Base-by-base conservation (phyloP, 2,797 vertebrate species). In the Sphenopsis melanotis region DNA sequence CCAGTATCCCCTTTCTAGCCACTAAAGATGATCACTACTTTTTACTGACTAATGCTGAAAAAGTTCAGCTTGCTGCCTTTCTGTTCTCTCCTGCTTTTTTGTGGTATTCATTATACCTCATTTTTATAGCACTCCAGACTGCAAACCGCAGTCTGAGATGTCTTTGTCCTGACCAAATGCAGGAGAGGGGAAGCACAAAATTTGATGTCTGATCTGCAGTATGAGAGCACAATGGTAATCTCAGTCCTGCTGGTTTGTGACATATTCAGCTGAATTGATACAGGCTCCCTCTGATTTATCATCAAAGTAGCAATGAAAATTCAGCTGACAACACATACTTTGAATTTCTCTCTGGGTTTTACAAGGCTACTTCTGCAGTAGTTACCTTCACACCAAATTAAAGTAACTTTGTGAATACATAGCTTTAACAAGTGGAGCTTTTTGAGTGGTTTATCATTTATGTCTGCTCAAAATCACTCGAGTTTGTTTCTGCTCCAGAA, bases 291-390 rank as follows among this genome's bases (percentile, higher is more conserved):
- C 47, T 84, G 79, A 93, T 95, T 95, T 89, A 93, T 91, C 63
- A 87, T 63, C 55, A 68, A 82, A 94, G 41, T 15, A 75, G 49
- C 53, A 81, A 69, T 32, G 44, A 93, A 93, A 95, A 88, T 93
- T 76, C 79, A 85, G 49, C 61, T 94, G 71, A 83, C 68, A 94
- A 64, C 57, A 72, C 16, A 70, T 52, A 68, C 46, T 86, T 92
- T 39, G 69, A 88, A 68, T 95, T 88, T 90, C 61, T 86, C 12
- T 57, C 50, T 83, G 32, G 17, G 27, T 87, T 20, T 83, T 92
- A 74, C 3, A 30, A 77, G 18, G n/a, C 57, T 91, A 5, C 42
- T 88, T 83, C 53, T 71, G 30, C 46, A 53, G 39, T 32, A 70
- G 53, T 81, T 81, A 64, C 57, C 86, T 90, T 66, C 60, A 81